A percentile compares a stretch with the other conserved stretches of the same genome.
Conservation (phyloP, 2,113 vertebrate genomes). For the Poicephalus meyeri region DNA sequence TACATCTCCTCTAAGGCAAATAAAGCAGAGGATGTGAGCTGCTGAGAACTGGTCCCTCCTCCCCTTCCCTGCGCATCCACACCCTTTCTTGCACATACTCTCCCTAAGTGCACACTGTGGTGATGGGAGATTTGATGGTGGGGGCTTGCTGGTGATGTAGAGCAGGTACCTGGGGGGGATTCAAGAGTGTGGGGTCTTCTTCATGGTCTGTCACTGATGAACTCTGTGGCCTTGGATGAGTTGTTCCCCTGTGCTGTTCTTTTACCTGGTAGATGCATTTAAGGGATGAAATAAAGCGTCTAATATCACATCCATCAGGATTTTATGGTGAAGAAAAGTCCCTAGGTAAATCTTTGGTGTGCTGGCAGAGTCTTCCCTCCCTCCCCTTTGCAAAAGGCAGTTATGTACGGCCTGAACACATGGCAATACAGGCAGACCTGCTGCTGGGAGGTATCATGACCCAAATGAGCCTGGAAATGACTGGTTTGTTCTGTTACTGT, state of each 20-base stretch:
- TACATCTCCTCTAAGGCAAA: constrained; percentile 12
- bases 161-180: neutral
- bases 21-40: constrained; percentile 39
- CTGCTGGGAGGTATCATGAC: neutral
- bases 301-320: too few species aligned
- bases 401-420: rapidly evolving
- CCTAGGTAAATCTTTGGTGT: neutral
- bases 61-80: neutral
- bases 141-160: neutral
- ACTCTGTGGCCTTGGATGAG: neutral
- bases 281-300: neutral
- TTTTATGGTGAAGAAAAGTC: neutral
- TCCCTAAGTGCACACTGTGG: neutral
- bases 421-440: neutral
- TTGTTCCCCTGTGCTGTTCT: neutral
- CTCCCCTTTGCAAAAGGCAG: neutral
- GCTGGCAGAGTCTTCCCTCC: neutral
- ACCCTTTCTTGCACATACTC: neutral
- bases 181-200: neutral
- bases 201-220: neutral
- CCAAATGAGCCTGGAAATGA: neutral
- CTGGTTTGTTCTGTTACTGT: rapidly evolving
- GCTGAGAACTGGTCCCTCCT: neutral
- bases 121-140: neutral
- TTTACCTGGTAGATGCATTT: neutral